Percentiles rank a stretch among this genome's conserved stretches.
Conservation (phyloP, 2,113 vertebrate genomes). For the Aix galericulata region DNA sequence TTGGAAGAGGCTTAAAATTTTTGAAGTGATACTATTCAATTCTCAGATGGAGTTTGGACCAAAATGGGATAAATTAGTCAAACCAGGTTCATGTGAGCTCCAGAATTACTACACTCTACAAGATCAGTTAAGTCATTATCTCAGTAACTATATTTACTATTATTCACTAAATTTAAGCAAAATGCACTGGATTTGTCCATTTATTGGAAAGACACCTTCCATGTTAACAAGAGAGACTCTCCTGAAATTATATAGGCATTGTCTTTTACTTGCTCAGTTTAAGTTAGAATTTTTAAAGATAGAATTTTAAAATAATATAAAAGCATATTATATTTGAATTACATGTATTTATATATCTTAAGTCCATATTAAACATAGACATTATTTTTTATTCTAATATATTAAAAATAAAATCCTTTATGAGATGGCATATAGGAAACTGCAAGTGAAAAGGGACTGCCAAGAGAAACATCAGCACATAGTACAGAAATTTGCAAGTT, state of each 20-base stretch:
- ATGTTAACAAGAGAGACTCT: not conserved
- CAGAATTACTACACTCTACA: not conserved
- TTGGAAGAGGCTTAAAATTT: not conserved
- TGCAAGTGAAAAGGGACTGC: not conserved
- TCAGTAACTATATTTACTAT: not conserved
- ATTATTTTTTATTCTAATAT: too few species aligned
- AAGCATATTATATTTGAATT: too few species aligned
- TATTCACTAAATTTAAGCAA: not conserved
- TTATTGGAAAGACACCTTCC: not conserved
- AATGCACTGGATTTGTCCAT: not conserved
- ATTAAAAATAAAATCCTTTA: not conserved
- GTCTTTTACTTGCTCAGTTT: not conserved
- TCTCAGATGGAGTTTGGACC: not conserved
- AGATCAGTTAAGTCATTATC: not conserved
- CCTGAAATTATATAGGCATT: not conserved
- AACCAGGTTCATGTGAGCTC: not conserved
- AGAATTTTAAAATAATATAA: not conserved
- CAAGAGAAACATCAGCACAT: not conserved
- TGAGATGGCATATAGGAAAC: not conserved
- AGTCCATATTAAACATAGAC: too few species aligned
- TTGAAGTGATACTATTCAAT: too few species aligned
- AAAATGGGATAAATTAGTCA: not conserved
- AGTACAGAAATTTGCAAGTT: too few species aligned
- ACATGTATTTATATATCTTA: too few species aligned
- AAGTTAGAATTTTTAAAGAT: not conserved